Evolutionary conservation across 2,797 vertebrate genomes (phyloP), one percentile per base, ranked within the genome.

Genomic region (Poeciliopsis infans): DNA sequence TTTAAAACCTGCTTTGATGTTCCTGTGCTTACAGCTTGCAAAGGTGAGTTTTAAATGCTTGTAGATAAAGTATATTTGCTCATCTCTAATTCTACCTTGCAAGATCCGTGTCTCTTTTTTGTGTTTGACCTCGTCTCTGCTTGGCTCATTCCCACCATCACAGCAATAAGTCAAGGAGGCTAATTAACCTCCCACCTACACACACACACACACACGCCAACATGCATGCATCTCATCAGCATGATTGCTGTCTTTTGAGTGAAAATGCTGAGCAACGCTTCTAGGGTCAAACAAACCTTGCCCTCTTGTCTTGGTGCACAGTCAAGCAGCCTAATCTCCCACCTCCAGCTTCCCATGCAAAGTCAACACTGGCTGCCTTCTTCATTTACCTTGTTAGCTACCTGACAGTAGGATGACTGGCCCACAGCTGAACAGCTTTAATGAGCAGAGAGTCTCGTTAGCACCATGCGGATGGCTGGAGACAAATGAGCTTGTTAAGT

Each of bases 371-470:
- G 83, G 73, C 84, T 87, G 84, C 92, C 88, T 91, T 83, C 87
- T 88, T 89, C 88, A 90, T 91, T 92, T 89, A 88, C 83, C 88
- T 88, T 83, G 87, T 94, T 91, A 91, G 87, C 75, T 86, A 85
- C 82, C 87, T 89, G 92, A 87, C 90, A 89, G 86, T 64, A 73
- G 79, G 86, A 80, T 88, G 85, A 80, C 89, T 91, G 83, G 91
- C 88, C 90, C 72, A 79, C 79, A 89, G 88, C 86, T 91, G 88
- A 86, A 86, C 85, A 80, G 79, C 85, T 85, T 91, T 93, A 92
- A 93, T 91, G 92, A 94, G 93, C 81, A 86, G 76, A 90, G 91
- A 83, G 91, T 74, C 90, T 92, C 87, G 90, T 93, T 93, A 93
- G 86, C 46, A 64, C 87, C 46, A 74, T 80, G 88, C 68, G 88